Conservation (phyloP, 2,113 vertebrate species). For the Arizona elegans region DNA sequence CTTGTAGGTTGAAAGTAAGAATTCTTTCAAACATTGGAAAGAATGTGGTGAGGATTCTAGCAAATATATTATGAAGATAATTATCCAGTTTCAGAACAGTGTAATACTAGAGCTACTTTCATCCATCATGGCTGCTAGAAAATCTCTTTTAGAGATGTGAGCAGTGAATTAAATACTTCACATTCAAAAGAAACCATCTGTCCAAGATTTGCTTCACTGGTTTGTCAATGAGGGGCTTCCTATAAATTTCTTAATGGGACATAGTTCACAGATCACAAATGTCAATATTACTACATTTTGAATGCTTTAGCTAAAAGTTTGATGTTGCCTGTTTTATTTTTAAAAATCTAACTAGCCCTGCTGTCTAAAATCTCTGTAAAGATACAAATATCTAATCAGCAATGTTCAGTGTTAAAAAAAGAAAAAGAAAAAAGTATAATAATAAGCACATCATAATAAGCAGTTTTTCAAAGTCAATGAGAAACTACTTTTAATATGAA, state of each 20-base stretch:
- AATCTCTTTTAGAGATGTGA: constrained; percentile 33
- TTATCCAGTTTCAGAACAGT: constrained; percentile 38
- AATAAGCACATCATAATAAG: background rate
- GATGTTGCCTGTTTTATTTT: background rate
- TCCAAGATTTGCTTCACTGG: constrained; percentile 38
- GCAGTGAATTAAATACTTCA: constrained; percentile 55
- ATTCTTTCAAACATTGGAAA: constrained; percentile 48
- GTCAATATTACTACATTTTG: constrained; percentile 22
- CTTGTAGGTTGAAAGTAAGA: constrained; percentile 47
- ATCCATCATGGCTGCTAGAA: constrained; percentile 43
- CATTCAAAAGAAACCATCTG: constrained; percentile 60
- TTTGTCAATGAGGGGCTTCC: constrained; percentile 48
- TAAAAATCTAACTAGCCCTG: background rate
- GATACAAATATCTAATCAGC: constrained; percentile 23
- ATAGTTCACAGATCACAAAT: background rate
- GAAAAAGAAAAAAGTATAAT: background rate
- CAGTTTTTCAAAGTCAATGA: constrained; percentile 23
- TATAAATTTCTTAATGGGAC: constrained; percentile 49
- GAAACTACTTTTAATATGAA: constrained; percentile 39
- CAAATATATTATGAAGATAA: constrained; percentile 43
- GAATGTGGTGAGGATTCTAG: constrained; percentile 33
- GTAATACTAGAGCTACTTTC: constrained; percentile 19
- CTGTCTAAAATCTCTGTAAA: constrained; percentile 2
- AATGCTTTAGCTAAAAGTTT: background rate
- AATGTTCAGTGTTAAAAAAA: constrained; percentile 39